These are phyloP conservation scores for Drosophila tropicalis DNA, from an alignment of 1,140 invertebrate species.

Conservation along the genomic window DNA sequence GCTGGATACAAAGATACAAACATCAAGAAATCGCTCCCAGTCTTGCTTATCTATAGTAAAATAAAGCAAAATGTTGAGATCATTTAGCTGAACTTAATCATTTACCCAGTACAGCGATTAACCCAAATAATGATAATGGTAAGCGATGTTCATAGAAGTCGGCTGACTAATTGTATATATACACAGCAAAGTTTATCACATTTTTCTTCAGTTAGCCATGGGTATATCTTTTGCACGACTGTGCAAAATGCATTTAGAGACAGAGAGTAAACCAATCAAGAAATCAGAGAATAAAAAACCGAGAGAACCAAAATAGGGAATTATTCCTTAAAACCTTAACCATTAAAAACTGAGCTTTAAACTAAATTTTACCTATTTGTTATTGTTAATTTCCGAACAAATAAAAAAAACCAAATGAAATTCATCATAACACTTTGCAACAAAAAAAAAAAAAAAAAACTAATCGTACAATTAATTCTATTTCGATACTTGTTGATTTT, in stretches of 20 bases:
- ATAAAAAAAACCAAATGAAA: not conserved
- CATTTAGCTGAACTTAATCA: too few relatives aligned
- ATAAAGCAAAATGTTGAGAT: too few relatives aligned
- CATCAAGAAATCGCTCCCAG: too few relatives aligned
- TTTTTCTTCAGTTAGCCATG: too few relatives aligned
- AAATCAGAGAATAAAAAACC: not conserved
- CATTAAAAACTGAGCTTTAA: not conserved
- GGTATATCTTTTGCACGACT: not conserved
- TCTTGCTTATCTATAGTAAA: too few relatives aligned
- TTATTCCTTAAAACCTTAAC: constrained; percentile 1
- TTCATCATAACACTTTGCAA: not conserved
- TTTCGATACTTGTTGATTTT: constrained; percentile 4
- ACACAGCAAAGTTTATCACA: too few relatives aligned
- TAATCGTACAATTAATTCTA: not conserved
- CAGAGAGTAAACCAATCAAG: not conserved
- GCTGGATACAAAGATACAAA: too few relatives aligned
- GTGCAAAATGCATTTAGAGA: constrained; percentile 5
- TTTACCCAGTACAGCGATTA: too few relatives aligned
- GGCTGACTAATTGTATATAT: too few relatives aligned
- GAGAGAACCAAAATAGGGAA: not conserved
- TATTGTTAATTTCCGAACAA: not conserved
- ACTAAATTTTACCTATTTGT: constrained; percentile 6
- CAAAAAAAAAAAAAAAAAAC: not conserved
- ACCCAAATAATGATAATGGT: too few relatives aligned
- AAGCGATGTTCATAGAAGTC: too few relatives aligned